phyloP scores from a whole-genome alignment of 2,888 invertebrate species.

The Trichacis sp. region DNA sequence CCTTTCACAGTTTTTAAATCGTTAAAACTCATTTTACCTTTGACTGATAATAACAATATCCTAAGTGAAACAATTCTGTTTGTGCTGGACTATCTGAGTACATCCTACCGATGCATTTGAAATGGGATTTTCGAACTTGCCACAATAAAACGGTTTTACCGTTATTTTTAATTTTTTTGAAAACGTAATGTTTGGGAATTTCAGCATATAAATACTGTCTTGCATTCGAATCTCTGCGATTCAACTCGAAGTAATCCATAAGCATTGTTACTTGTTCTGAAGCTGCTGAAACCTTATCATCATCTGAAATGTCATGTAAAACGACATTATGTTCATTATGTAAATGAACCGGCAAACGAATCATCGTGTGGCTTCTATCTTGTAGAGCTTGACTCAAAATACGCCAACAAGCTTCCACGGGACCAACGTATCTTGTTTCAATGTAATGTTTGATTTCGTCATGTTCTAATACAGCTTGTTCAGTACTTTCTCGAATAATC shows the following conservation, averaged over 20 bases:
- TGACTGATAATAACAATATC: conserved; percentile 46
- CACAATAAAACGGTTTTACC: conserved; percentile 5
- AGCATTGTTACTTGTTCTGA: conserved; percentile 20
- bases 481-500: conserved; percentile 6
- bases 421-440: conserved; percentile 26
- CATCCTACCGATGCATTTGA: conserved; percentile 46
- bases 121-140: background rate
- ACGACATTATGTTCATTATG: too few relatives aligned
- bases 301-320: too few relatives aligned
- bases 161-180: conserved; percentile 19
- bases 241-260: conserved; percentile 29
- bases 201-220: conserved; percentile 30
- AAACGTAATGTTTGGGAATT: conserved; percentile 23
- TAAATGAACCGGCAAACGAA: conserved; percentile 26
- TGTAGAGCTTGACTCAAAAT: conserved; percentile 21
- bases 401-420: conserved; percentile 38
- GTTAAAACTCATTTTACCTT: conserved; percentile 46
- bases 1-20: conserved; percentile 49
- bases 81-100: conserved; percentile 47
- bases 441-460: too few relatives aligned
- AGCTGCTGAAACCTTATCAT: conserved; percentile 7
- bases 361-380: too few relatives aligned
- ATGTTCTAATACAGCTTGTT: conserved; percentile 12
- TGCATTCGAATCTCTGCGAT: conserved; percentile 26
- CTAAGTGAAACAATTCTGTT: conserved; percentile 47